These are phyloP conservation scores for Propithecus coquereli DNA, from an alignment of 2,113 vertebrate species.

Conservation along the genomic window DNA sequence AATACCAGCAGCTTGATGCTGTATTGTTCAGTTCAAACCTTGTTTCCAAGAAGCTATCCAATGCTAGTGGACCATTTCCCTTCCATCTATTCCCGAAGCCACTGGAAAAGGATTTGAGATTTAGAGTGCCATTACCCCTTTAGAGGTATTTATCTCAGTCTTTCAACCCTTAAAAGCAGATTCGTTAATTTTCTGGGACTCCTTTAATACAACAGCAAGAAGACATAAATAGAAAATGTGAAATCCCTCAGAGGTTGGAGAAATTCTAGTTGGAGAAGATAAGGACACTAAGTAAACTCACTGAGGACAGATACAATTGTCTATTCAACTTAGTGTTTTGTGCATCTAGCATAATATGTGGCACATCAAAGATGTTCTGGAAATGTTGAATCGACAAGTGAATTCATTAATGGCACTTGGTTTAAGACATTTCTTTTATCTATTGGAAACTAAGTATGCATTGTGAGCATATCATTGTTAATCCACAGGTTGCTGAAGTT, in stretches of 20 bases:
- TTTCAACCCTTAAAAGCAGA: background rate
- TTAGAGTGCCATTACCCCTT: background rate
- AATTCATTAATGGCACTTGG: background rate
- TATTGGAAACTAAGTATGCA: background rate
- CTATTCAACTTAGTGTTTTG: background rate
- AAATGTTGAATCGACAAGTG: background rate
- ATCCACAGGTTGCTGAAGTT: background rate
- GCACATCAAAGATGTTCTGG: background rate
- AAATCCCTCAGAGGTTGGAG: background rate
- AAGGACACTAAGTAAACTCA: background rate
- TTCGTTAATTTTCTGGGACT: background rate
- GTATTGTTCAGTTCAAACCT: background rate
- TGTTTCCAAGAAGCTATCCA: background rate
- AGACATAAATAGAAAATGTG: constrained; percentile 6
- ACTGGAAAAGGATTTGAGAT: background rate
- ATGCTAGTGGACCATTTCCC: background rate
- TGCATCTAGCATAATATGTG: background rate
- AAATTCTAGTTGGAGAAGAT: background rate
- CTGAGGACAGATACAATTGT: background rate
- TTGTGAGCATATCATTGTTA: background rate
- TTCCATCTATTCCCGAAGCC: background rate
- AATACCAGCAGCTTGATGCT: background rate
- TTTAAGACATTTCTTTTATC: background rate
- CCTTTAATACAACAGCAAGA: background rate
- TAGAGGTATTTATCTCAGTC: background rate